A percentile compares a stretch with the other conserved stretches of the same genome.
Evolutionary conservation across 2,113 vertebrate genomes (phyloP).

Genomic region (Theristicus caerulescens): DNA sequence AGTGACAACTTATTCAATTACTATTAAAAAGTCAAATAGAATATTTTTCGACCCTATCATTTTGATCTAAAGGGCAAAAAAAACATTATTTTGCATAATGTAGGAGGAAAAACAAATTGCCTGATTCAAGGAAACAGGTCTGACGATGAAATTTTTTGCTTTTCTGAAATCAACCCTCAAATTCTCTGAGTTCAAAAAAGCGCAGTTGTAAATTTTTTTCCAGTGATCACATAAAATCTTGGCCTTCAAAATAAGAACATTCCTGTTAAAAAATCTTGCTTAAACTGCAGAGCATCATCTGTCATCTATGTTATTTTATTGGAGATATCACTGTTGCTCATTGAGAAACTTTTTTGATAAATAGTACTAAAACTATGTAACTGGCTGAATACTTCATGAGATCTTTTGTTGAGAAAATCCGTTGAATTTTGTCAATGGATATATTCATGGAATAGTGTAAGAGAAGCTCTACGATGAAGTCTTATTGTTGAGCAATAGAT

Average conservation of each 20-base stretch:
- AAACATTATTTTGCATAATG: rapidly evolving
- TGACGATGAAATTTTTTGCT: background rate
- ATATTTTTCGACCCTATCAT: background rate
- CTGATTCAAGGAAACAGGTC: background rate
- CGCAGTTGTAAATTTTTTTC: background rate
- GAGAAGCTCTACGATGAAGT: background rate
- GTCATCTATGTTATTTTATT: background rate
- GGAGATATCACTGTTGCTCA: background rate
- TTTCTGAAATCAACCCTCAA: background rate
- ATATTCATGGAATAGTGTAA: background rate
- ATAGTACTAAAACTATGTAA: background rate
- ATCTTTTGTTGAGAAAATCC: background rate
- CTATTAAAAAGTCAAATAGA: background rate
- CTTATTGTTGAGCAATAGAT: background rate
- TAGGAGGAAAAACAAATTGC: background rate
- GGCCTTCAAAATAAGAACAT: background rate
- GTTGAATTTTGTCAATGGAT: background rate
- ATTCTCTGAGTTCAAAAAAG: background rate
- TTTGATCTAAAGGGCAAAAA: background rate
- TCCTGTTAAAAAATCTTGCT: background rate
- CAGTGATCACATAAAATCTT: background rate
- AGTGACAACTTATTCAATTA: background rate
- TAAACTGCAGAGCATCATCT: background rate
- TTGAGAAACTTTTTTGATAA: background rate
- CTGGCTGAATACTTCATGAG: background rate